Base-by-base conservation (phyloP, 2,113 vertebrate species). In the Rousettus leschenaultii region DNA sequence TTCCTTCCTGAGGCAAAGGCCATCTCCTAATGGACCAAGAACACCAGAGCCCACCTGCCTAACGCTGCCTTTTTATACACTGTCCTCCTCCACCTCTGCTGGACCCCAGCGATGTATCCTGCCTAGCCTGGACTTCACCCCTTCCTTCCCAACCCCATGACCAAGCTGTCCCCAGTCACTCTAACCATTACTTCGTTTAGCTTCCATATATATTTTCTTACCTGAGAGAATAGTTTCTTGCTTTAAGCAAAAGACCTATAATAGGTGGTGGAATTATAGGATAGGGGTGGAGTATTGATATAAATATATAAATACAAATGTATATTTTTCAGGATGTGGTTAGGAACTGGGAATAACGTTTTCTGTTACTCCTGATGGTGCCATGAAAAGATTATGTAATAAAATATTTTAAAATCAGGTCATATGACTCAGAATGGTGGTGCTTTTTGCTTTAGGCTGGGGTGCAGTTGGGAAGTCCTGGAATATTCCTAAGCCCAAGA, bases 1-100 rank as follows among this genome's bases (percentile, higher is more conserved):
- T 99, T 99, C 98, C 98, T 99, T 78, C 99, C 99, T 0, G 99
- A 99, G 98, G 99, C 99, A 14, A 99, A 99, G 99, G 99, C 99
- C 84, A 99, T 99, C 97, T 99, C 99, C 85, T 99, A 99, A 99
- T 7, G 73, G 95, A 97, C 83, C 45, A 57, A 95, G 97, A 70
- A 89, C 91, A 88, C 7, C 95, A 96, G 92, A 98, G 95, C 40
- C 35, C 86, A 91, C 95, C 95, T 96, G 96, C 86, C 97, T 98
- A 98, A 97, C 57, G 97, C 98, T 98, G 99, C 98, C 99, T 98
- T 98, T 98, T 99, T 98, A 97, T 98, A 99, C 98, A 98, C 98
- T 98, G 98, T 98, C 99, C 99, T 98, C 98, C 98, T 99, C 98
- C 92, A 98, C 99, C 98, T 98, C 99, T 98, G 97, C 98, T 9